Conservation (phyloP, 2,797 vertebrate species). For the Orestias chungarensis region DNA sequence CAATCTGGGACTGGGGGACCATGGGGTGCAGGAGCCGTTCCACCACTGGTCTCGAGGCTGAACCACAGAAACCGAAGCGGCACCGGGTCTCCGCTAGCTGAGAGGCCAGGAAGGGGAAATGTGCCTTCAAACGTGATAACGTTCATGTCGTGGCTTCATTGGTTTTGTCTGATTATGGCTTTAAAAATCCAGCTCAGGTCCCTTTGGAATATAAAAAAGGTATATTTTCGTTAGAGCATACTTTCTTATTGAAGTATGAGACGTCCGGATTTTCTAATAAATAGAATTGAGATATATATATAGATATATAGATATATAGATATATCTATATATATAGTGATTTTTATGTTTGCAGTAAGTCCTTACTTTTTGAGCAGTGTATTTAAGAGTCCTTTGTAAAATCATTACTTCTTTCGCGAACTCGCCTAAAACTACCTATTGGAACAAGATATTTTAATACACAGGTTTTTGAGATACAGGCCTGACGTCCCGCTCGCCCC, state of each 20-base stretch:
- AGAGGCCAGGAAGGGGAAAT: slow-evolving; percentile 22
- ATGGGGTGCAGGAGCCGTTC: slow-evolving; percentile 13
- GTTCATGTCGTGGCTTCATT: slow-evolving; percentile 50
- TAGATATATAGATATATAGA: slow-evolving; percentile 1
- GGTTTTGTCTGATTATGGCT: slow-evolving; percentile 72
- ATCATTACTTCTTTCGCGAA: neutral
- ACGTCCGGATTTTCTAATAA: slow-evolving; percentile 63
- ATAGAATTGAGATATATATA: slow-evolving; percentile 39
- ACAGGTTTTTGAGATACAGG: slow-evolving; percentile 7
- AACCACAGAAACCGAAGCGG: neutral
- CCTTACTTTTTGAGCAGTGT: slow-evolving; percentile 18
- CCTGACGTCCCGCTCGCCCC: neutral
- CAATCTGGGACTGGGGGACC: slow-evolving; percentile 55
- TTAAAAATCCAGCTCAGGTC: slow-evolving; percentile 80
- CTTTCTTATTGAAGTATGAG: slow-evolving; percentile 56
- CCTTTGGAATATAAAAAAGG: slow-evolving; percentile 67
- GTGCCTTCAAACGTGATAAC: slow-evolving; percentile 68
- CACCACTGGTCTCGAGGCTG: neutral
- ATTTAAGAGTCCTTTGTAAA: slow-evolving; percentile 14
- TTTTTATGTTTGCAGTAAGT: slow-evolving; percentile 25
- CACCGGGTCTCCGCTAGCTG: neutral
- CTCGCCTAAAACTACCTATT: neutral
- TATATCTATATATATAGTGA: slow-evolving; percentile 4
- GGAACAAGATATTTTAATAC: slow-evolving; percentile 29
- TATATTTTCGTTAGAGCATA: slow-evolving; percentile 74